Percentiles rank a stretch among this genome's conserved stretches.
Conservation (phyloP, 1,140 invertebrate species). For the Ridgeia piscesae region DNA sequence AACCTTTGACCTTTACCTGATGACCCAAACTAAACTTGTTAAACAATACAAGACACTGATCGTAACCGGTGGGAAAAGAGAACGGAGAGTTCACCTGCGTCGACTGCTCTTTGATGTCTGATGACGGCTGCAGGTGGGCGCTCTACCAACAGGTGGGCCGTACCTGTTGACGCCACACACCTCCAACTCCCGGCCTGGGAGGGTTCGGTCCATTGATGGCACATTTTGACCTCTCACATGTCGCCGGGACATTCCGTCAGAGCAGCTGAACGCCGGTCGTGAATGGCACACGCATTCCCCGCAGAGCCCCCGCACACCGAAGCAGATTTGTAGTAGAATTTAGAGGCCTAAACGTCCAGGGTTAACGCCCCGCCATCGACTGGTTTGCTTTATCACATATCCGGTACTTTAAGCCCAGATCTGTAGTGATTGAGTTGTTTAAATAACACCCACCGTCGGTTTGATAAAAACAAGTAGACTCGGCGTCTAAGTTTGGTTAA, state of each 20-base stretch:
- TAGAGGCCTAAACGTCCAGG: too few species aligned
- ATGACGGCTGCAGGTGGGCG: not conserved
- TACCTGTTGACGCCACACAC: not conserved
- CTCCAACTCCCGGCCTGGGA: not conserved
- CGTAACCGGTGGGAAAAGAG: not conserved
- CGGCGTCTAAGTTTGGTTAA: too few species aligned
- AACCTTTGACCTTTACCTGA: not conserved
- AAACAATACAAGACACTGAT: not conserved
- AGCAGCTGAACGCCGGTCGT: not conserved
- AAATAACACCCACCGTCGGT: too few species aligned
- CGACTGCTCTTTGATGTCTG: not conserved
- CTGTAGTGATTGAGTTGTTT: too few species aligned
- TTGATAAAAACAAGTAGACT: too few species aligned
- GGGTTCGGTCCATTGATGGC: not conserved
- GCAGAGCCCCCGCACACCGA: not conserved
- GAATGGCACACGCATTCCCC: not conserved
- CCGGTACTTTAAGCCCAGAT: too few species aligned
- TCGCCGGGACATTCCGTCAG: not conserved
- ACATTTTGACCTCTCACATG: not conserved
- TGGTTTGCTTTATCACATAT: too few species aligned
- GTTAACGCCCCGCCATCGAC: too few species aligned
- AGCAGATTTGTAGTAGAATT: not conserved
- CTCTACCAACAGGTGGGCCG: not conserved
- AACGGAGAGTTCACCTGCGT: not conserved
- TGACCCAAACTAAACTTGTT: not conserved